These are phyloP conservation scores for Mormyrus lacerda DNA, from an alignment of 2,113 vertebrate genomes.

Conservation along the genomic window DNA sequence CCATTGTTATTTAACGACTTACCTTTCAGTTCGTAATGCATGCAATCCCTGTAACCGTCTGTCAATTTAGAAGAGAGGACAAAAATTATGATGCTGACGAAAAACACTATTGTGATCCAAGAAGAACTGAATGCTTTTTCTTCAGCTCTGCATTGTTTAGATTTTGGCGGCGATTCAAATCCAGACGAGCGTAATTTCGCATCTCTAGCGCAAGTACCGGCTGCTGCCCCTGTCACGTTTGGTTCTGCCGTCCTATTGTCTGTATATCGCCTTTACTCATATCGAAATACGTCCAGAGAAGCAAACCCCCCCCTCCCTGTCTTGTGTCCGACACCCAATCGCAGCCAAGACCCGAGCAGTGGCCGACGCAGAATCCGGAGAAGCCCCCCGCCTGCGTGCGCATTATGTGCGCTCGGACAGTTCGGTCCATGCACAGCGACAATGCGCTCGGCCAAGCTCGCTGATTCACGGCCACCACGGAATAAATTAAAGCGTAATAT, in stretches of 20 bases:
- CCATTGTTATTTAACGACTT: background rate
- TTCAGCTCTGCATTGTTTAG: background rate
- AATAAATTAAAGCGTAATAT: background rate
- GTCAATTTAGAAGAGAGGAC: background rate
- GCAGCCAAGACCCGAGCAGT: background rate
- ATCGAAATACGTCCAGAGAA: background rate
- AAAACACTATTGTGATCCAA: background rate
- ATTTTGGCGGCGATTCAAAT: background rate
- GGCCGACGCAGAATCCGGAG: background rate
- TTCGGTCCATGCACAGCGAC: background rate
- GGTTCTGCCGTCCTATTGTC: background rate
- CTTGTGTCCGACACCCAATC: constrained; percentile 1
- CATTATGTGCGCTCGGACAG: background rate
- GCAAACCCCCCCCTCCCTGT: background rate
- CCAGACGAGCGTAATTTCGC: background rate
- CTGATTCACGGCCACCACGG: background rate
- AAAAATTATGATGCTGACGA: background rate
- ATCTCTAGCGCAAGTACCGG: background rate
- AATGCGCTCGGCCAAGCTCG: background rate
- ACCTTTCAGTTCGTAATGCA: background rate
- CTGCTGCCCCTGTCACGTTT: background rate
- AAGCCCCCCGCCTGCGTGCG: background rate
- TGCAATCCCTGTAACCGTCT: background rate
- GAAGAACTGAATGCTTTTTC: background rate
- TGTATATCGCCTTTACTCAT: background rate